Base-by-base conservation (phyloP, 2,113 vertebrate species). In the Stictonetta naevosa region DNA sequence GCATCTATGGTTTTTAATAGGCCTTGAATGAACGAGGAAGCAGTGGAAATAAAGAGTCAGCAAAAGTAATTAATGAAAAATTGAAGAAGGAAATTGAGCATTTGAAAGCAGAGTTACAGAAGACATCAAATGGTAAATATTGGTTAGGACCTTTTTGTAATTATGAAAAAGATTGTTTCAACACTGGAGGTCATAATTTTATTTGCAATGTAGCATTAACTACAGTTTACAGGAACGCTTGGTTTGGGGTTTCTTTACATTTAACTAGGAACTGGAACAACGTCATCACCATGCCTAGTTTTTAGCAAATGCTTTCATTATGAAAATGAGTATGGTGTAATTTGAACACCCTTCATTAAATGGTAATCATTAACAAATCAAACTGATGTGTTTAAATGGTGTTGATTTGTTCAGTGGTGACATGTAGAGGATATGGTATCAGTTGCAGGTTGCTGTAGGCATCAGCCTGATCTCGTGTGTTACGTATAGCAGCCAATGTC, bases 91-190 rank as follows among this genome's bases (percentile, higher is more conserved):
- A 99, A 83, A 83, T 97, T 83, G 97, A 98, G 88, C 97, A 83
- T 68, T 96, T 99, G 96, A 97, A 96, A 93, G 94, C 88, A 74
- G 98, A 99, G 71, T 96, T 99, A 93, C 98, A 98, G 97, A 98
- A 96, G 92, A 97, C 98, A 29, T 95, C 98, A 86, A 90, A 98
- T 69, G 99, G 99, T 99, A 96, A 94, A 94, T 76, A 81, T 53
- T 83, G 42, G 7, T 62, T 83, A 73, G 46, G 53, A 73, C 23
- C 86, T 84, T n/a, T 46, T 80, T 31, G 29, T 50, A 58, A 17
- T 50, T 79, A 69, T 56, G 22, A 50, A 84, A 66, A 79, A 59
- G 4, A 18, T 59, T 0, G 38, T 72, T 90, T 89, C n/a, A 62
- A 50, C 28, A 46, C 17, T 80, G 10, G 42, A 38, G 62, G 8